Base-by-base conservation (phyloP, 2,888 invertebrate species). In the Euplagia quadripunctaria region DNA sequence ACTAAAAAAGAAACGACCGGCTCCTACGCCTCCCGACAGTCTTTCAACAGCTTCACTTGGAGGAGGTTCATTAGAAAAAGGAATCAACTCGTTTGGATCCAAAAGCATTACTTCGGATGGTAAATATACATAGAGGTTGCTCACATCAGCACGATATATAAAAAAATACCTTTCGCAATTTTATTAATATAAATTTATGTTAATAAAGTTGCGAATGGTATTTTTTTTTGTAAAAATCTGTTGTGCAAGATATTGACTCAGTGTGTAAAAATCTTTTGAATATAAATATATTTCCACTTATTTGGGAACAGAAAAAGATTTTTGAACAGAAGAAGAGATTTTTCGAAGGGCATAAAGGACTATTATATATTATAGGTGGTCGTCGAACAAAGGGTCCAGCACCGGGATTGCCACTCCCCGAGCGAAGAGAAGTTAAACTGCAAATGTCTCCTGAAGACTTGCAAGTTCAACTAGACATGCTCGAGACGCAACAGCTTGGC, bases 401-500 rank as follows among this genome's bases (percentile, higher is more conserved):
- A 0, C 98, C 98, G 0, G 97, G 97, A 0, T 94, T 98, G 52
- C 98, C 98, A 0, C 97, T 98, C 3, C 97, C 97, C 63, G 97
- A 97, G 78, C 96, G 98, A 78, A 92, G 96, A 12, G 94, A 92
- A 75, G 94, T 95, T 72, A 95, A 96, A 77, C 95, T 96, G 76
- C 96, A 96, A 90, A 92, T 97, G 86, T 96, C 97, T 0, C 92
- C 97, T 6, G 96, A 96, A 75, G 97, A 97, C 86, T 95, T 97
- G 71, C 96, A 97, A 66, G 96, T 96, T 58, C 98, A 99, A 88
- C 94, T 99, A 79, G 97, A 97, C 81, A 97, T 97, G 74, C 87
- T 99, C 81, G 99, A 99, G 91, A 97, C 98, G 68, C 98, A 99
- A 89, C 98, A 98, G 88, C 97, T 98, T 81, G 98, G 98, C 31